A percentile compares a stretch with the other conserved stretches of the same genome.
Evolutionary conservation across 2,888 invertebrate genomes (phyloP).

Genomic region (Mesorhabditis spiculigera): DNA sequence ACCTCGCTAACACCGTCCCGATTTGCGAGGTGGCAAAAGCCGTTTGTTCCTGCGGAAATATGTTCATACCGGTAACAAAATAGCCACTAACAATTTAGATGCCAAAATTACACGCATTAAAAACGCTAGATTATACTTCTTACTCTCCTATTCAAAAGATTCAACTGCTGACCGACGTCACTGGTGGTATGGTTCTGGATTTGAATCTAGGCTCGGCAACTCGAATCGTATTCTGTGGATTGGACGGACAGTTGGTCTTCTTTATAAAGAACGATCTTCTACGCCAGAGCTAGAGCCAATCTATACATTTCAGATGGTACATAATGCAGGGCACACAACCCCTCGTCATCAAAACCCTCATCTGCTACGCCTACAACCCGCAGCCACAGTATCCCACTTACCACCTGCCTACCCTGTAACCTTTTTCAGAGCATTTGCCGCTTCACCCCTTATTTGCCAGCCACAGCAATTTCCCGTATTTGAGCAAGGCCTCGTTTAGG

Average conservation of each 20-base stretch:
- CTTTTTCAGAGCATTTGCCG: no score
- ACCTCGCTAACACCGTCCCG: slow-evolving; percentile 4
- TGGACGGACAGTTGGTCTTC: not conserved
- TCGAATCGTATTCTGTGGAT: slow-evolving; percentile 2
- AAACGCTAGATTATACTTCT: not conserved
- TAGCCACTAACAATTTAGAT: no score
- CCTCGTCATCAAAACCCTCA: slow-evolving; percentile 1
- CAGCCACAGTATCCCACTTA: not conserved
- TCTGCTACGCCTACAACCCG: slow-evolving; percentile 4
- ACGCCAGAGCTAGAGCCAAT: no score
- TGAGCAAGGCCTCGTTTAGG: not conserved
- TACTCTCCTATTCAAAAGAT: not conserved
- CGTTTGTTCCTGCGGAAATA: not conserved
- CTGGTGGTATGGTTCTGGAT: slow-evolving; percentile 1
- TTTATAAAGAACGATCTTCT: not conserved
- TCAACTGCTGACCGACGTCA: not conserved
- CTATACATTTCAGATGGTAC: not conserved
- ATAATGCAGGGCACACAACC: not conserved
- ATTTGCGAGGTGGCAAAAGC: slow-evolving; percentile 6
- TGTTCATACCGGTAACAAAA: not conserved
- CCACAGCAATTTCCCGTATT: no score
- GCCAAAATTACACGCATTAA: no score
- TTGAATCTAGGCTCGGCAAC: not conserved
- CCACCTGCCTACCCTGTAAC: not conserved
- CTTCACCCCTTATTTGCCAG: no score